Evolutionary conservation across 2,113 vertebrate species (phyloP), one percentile per base, ranked within the genome.

Genomic region (Aldabrachelys gigantea): DNA sequence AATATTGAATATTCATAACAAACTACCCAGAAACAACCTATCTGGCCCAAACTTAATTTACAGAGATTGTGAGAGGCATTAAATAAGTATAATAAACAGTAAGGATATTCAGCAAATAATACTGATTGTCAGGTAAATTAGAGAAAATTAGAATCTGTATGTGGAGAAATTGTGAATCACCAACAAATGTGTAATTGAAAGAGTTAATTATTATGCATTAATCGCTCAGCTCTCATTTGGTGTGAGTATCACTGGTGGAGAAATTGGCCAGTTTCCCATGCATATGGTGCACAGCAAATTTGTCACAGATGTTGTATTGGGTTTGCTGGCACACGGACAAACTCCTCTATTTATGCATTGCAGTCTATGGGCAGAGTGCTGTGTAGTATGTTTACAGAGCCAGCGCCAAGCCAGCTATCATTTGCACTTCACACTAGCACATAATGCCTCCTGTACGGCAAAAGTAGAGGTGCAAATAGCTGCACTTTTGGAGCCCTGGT

Each of bases 361-460:
- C 0, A 85, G 82, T 17, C 49, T 35, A 49, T 41, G 53, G 59
- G 41, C 31, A 54, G 9, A 47, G 19, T 10, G 44, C 4, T 10
- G 44, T 0, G 0, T 16, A 59, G 65, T 27, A 19, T 82, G 53
- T 0, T 25, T 24, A 72, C 16, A 5, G 50, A 90, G 78, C 22
- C 31, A 87, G 21, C 38, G 81, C 4, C 6, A 47, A 78, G 59
- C 25, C 29, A 65, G 7, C 31, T 57, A 57, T 29, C n/a, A 14
- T 57, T 41, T 0, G 2, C 13, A 54, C n/a, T 44, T 21, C n/a
- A 56, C 4, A 8, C 1, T 62, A 84, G 35, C 65, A n/a, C 41
- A n/a, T 49, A 50, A 29, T 0, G 0, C 10, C 35, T 31, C 6
- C 41, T 65, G 47, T 2, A 0, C 2, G 3, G 41, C 62, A 79